Base-by-base conservation (phyloP, 2,888 invertebrate genomes). In the Acleris laterana region DNA sequence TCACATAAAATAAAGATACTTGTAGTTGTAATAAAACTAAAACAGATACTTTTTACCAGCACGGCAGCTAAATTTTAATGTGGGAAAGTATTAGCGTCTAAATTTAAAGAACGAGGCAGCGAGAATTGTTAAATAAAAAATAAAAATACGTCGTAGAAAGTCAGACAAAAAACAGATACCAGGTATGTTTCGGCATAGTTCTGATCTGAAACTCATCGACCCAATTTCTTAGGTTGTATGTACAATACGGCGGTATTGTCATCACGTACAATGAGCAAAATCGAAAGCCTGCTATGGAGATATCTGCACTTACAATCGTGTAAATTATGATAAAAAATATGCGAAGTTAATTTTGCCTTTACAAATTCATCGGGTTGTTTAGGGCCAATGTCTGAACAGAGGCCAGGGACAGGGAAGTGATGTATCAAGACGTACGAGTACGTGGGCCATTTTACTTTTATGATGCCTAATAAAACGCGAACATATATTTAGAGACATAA, bases 231-330 rank as follows among this genome's bases (percentile, higher is more conserved):
- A 56, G 46, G 55, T 56, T 50, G 55, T 51, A 50, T 61, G 59
- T 61, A 68, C 68, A 63, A 60, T 57, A 63, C 68, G 63, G 42
- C 16, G 56, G 59, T 68, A 64, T 64, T 68, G 62, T 64, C 50
- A 53, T 57, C 56, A 44, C 53, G 48, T 49, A 74, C 79, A 77
- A 76, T 72, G 71, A 77, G 71, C 75, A 82, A 81, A 83, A 85
- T 79, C 79, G 83, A 86, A 86, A 85, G 83, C 77, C 25, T 42
- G 28, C 32, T 48, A 20, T 62, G 46, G 17, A 53, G 38, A 53
- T 38, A 19, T 9, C 52, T 28, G 38, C 38, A 20, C 16, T 32
- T 16, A 53, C 13, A 17, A 46, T 46, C 46, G 13, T 53, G 4
- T 38, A 32, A 53, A 53, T 19, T 19, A 53, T 38, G 20, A 20